These are phyloP conservation scores for Drosophila kambysellisi DNA, from an alignment of 2,888 invertebrate species.

Conservation along the genomic window DNA sequence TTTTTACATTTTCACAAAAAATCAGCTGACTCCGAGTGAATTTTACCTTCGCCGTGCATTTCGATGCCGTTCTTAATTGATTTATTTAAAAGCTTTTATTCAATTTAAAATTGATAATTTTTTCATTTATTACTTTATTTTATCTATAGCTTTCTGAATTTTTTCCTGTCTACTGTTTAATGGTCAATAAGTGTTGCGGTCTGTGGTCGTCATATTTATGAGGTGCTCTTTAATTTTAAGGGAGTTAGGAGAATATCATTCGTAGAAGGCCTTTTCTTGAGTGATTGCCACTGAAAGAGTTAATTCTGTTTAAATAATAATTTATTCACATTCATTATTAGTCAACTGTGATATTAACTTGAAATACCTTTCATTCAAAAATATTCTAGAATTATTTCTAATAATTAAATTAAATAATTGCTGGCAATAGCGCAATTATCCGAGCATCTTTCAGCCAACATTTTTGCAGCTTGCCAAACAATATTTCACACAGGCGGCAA, in stretches of 20 bases:
- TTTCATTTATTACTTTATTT: background rate
- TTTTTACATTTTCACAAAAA: background rate
- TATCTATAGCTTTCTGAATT: background rate
- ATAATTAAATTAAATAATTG: slow-evolving; percentile 9
- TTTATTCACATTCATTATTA: background rate
- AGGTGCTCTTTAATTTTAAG: no score
- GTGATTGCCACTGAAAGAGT: no score
- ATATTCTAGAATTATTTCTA: background rate
- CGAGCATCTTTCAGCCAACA: slow-evolving; percentile 3
- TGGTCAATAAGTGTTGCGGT: no score
- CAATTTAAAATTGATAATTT: background rate
- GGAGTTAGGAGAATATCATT: no score
- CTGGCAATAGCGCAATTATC: background rate
- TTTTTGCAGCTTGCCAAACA: slow-evolving; percentile 22
- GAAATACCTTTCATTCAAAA: background rate
- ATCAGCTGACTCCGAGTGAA: background rate
- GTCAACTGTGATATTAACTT: background rate
- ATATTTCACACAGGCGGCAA: slow-evolving; percentile 50
- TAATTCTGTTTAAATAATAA: no score
- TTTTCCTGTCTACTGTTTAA: background rate
- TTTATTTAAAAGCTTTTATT: background rate
- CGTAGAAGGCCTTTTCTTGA: no score
- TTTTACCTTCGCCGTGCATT: background rate
- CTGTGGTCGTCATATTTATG: no score
- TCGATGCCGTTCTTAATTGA: background rate